A percentile compares a stretch with the other conserved stretches of the same genome.
phyloP scores from a whole-genome alignment of 1,140 invertebrate species.

The Batillaria attramentaria region DNA sequence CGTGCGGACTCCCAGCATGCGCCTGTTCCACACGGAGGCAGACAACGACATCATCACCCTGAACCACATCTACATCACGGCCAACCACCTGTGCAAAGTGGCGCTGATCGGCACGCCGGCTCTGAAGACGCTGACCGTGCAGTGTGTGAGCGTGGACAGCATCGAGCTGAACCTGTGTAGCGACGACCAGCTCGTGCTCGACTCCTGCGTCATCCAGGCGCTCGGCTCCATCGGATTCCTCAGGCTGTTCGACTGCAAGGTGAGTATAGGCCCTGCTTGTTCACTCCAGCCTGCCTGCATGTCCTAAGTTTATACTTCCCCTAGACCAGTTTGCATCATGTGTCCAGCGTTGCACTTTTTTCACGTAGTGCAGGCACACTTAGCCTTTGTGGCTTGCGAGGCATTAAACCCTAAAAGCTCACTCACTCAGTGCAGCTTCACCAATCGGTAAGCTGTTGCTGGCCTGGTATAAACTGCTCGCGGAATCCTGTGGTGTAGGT shows the following conservation, averaged over 20 bases:
- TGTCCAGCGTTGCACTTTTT: too few species aligned
- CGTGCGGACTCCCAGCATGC: conserved; percentile 59
- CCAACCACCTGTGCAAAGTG: conserved; percentile 66
- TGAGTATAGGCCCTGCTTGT: too few species aligned
- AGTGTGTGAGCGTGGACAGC: conserved; percentile 64
- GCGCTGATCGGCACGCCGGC: conserved; percentile 60
- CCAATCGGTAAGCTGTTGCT: too few species aligned
- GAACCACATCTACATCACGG: conserved; percentile 65
- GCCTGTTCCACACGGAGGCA: conserved; percentile 61
- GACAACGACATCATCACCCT: conserved; percentile 63
- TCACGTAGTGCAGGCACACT: too few species aligned
- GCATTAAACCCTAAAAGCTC: too few species aligned
- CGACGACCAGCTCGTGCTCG: conserved; percentile 62
- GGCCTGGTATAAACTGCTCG: too few species aligned
- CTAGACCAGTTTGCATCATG: too few species aligned
- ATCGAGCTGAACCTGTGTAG: conserved; percentile 67
- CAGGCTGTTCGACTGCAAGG: conserved; percentile 65
- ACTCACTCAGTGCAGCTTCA: too few species aligned
- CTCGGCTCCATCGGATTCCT: conserved; percentile 63
- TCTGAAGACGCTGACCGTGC: conserved; percentile 60
- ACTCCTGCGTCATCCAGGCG: conserved; percentile 65
- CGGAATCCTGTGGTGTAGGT: too few species aligned
- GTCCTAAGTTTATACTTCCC: too few species aligned
- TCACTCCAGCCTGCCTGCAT: too few species aligned
- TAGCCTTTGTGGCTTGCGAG: too few species aligned